These are phyloP conservation scores for Drosophila novamexicana DNA, from an alignment of 1,140 invertebrate genomes.

Conservation along the genomic window DNA sequence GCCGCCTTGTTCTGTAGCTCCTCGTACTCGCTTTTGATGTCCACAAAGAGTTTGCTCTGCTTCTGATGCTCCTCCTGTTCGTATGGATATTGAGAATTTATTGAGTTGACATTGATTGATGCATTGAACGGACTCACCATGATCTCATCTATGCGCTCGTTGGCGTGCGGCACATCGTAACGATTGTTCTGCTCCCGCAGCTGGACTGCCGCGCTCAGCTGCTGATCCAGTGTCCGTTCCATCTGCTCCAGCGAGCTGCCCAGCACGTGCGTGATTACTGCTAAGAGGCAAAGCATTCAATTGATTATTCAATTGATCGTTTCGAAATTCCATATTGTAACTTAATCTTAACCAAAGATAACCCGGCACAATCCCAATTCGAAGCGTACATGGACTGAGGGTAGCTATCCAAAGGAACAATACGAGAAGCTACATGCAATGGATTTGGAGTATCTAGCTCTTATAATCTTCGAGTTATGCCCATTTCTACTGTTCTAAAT, in stretches of 20 bases:
- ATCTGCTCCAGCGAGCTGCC: conserved; percentile 70
- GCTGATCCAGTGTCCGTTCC: conserved; percentile 60
- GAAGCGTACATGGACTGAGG: no score
- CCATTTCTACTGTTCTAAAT: no score
- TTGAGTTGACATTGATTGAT: no score
- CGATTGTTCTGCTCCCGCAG: conserved; percentile 67
- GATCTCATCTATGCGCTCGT: conserved; percentile 69
- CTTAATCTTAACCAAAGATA: no score
- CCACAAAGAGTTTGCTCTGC: conserved; percentile 73
- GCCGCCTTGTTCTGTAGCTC: conserved; percentile 61
- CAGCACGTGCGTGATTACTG: conserved; percentile 72
- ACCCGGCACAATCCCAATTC: no score
- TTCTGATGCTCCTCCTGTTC: conserved; percentile 75
- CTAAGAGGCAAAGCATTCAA: background rate
- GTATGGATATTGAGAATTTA: background rate
- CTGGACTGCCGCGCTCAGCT: conserved; percentile 69
- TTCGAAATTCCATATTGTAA: no score
- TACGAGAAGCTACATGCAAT: no score
- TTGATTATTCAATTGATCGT: background rate
- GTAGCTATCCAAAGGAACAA: no score
- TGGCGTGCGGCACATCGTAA: conserved; percentile 64
- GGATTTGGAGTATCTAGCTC: no score
- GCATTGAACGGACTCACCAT: conserved; percentile 52
- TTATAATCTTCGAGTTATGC: no score
- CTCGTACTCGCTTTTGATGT: conserved; percentile 80